Conservation (phyloP, 1,140 invertebrate genomes). For the Diabrotica undecimpunctata region DNA sequence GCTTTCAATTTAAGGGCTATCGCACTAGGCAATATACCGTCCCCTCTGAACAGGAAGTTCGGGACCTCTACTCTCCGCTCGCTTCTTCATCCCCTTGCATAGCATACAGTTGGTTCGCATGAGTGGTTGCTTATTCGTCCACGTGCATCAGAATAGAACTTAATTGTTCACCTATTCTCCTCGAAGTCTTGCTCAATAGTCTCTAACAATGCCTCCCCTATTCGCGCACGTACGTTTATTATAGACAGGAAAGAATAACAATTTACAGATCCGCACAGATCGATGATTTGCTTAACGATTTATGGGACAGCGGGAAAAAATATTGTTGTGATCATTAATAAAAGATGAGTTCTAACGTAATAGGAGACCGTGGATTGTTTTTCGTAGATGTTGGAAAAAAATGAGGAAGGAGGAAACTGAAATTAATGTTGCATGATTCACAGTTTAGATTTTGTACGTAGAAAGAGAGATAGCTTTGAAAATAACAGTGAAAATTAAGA, state of each 20-base stretch:
- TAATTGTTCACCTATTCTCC: conserved; percentile 23
- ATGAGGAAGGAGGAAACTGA: conserved; percentile 2
- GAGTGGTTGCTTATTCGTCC: conserved; percentile 20
- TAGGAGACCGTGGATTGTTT: neutral
- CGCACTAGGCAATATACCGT: neutral
- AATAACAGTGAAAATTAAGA: neutral
- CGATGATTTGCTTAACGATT: conserved; percentile 22
- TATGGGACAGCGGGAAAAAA: conserved; percentile 12
- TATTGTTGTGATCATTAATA: conserved; percentile 11
- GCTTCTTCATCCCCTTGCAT: conserved; percentile 1
- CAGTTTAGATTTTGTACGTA: neutral
- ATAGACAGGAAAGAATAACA: conserved; percentile 22
- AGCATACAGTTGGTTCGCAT: conserved; percentile 13
- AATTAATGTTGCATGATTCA: conserved; percentile 2
- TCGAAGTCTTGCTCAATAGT: conserved; percentile 19
- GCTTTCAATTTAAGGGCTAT: too few relatives aligned
- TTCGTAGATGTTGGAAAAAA: neutral
- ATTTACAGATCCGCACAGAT: conserved; percentile 21
- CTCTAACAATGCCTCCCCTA: conserved; percentile 15
- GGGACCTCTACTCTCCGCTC: neutral
- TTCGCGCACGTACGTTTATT: conserved; percentile 7
- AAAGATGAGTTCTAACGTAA: conserved; percentile 9
- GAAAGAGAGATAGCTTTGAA: neutral
- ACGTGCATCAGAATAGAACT: conserved; percentile 20
- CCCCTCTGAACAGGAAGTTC: neutral